phyloP scores from a whole-genome alignment of 2,888 invertebrate species.

The Drosophila mulleri region DNA sequence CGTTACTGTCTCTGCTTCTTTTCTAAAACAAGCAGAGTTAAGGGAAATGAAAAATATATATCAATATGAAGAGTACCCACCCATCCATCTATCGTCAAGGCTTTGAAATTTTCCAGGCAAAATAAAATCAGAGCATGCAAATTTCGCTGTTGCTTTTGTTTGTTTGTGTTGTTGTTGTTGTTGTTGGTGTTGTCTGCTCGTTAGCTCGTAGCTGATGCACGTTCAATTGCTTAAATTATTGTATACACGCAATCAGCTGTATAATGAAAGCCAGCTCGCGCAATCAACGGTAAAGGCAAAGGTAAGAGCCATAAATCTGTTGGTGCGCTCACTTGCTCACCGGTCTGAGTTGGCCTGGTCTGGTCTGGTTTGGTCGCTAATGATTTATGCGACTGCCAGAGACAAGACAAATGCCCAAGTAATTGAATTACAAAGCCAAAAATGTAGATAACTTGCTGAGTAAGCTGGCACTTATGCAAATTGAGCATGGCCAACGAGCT shows the following conservation, averaged over 20 bases:
- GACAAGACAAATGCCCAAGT: slow-evolving; percentile 75
- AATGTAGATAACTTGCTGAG: slow-evolving; percentile 63
- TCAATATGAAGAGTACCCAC: not conserved
- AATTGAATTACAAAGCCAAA: slow-evolving; percentile 74
- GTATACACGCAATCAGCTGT: slow-evolving; percentile 74
- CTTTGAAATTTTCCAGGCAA: not conserved
- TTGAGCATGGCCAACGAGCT: slow-evolving; percentile 56
- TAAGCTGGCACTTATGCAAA: slow-evolving; percentile 76
- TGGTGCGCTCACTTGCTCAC: slow-evolving; percentile 19
- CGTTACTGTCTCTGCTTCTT: not conserved
- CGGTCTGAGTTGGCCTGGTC: slow-evolving; percentile 8
- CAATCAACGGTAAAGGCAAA: slow-evolving; percentile 55
- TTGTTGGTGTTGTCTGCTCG: slow-evolving; percentile 16
- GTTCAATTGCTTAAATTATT: slow-evolving; percentile 64
- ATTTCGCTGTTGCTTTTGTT: not conserved
- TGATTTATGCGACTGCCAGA: slow-evolving; percentile 67
- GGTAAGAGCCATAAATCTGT: slow-evolving; percentile 66
- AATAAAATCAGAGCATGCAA: slow-evolving; percentile 22
- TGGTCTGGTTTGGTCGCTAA: slow-evolving; percentile 45
- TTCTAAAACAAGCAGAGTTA: not conserved
- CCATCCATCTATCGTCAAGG: not conserved
- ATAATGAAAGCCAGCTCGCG: slow-evolving; percentile 56
- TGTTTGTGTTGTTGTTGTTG: not conserved
- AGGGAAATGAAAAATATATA: not conserved
- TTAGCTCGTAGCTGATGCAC: slow-evolving; percentile 40